Evolutionary conservation across 2,113 vertebrate species (phyloP).

Genomic region (Anas platyrhynchos): DNA sequence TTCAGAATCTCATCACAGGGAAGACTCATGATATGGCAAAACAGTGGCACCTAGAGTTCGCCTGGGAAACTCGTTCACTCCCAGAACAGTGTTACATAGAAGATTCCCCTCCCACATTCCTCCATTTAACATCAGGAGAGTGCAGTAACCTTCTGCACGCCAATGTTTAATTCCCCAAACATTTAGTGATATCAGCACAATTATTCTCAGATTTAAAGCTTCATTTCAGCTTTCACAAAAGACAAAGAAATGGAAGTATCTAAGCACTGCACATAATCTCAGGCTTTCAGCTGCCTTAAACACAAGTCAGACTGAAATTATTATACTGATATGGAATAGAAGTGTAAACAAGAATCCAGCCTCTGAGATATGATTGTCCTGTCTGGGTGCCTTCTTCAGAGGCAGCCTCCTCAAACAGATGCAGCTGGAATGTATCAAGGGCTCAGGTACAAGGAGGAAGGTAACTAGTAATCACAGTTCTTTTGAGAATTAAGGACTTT

Average conservation of each 20-base stretch:
- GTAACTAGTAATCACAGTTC: background rate
- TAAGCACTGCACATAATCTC: background rate
- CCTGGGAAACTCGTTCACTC: background rate
- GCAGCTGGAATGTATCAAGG: background rate
- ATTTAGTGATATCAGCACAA: background rate
- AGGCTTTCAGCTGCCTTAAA: background rate
- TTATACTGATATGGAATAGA: constrained; percentile 39
- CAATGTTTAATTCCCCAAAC: background rate
- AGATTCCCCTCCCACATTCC: background rate
- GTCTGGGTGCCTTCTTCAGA: background rate
- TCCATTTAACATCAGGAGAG: background rate
- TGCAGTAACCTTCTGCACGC: background rate
- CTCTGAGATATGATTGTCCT: background rate
- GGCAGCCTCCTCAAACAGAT: background rate
- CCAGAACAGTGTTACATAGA: background rate
- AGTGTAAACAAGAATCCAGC: constrained; percentile 62
- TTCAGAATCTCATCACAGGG: background rate
- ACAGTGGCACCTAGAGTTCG: background rate
- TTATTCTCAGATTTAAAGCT: background rate
- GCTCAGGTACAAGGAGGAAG: background rate
- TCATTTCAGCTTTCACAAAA: background rate
- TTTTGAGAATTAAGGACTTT: background rate
- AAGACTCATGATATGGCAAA: background rate
- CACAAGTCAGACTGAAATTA: background rate
- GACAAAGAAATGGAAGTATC: background rate